phyloP scores from a whole-genome alignment of 2,888 invertebrate species.

The Strigamia maritima region DNA sequence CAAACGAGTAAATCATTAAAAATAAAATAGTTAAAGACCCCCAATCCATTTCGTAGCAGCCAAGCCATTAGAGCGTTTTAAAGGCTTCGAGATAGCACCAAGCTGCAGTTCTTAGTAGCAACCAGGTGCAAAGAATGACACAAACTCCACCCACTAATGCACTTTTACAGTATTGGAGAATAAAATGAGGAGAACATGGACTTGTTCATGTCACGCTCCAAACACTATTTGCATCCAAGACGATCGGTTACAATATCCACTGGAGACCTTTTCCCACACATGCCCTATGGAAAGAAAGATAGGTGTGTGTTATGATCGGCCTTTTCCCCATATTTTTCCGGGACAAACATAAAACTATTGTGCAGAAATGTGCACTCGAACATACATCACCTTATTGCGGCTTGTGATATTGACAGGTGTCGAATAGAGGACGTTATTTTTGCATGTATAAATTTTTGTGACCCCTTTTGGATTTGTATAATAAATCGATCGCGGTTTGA shows the following conservation, averaged over 20 bases:
- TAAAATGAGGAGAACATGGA: not conserved
- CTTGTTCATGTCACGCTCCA: conserved; percentile 7
- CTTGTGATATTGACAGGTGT: not conserved
- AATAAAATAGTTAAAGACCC: conserved; percentile 21
- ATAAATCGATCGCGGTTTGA: conserved; percentile 2
- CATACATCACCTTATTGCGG: not conserved
- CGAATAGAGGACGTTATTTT: not conserved
- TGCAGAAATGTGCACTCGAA: not conserved
- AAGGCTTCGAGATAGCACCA: not conserved
- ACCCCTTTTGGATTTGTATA: not conserved
- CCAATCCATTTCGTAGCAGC: not conserved
- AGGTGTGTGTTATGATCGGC: not conserved
- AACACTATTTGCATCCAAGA: conserved; percentile 5
- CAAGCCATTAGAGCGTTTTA: not conserved
- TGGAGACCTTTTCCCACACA: not conserved
- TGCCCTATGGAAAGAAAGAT: conserved; percentile 16
- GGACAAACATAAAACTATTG: not conserved
- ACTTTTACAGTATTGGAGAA: conserved; percentile 16
- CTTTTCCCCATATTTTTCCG: not conserved
- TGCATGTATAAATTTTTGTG: not conserved
- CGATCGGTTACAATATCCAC: conserved; percentile 7
- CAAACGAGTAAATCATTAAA: conserved; percentile 2
- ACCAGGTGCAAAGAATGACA: conserved; percentile 17
- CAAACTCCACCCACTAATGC: conserved; percentile 22
- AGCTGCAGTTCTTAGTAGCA: not conserved